Conservation (phyloP, 2,113 vertebrate genomes). For the Trichechus manatus region DNA sequence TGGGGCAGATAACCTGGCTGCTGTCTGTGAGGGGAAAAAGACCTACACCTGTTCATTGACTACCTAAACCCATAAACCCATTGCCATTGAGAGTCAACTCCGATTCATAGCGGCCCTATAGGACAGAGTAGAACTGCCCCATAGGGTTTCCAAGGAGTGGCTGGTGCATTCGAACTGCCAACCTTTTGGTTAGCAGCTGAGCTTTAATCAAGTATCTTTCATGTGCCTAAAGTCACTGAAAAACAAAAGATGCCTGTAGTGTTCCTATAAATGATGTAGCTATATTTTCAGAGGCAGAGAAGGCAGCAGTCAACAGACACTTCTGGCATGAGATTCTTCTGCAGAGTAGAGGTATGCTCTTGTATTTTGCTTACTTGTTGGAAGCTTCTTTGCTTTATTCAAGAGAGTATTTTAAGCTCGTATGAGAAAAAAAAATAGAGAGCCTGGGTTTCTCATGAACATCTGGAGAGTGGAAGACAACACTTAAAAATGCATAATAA, state of each 20-base stretch:
- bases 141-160: too few species aligned
- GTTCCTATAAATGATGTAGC: neutral
- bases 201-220: constrained; percentile 43
- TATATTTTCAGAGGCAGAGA: neutral
- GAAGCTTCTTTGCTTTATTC: constrained; percentile 1
- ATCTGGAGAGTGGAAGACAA: neutral
- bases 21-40: neutral
- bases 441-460: neutral
- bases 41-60: neutral
- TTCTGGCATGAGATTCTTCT: neutral
- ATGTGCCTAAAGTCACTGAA: neutral
- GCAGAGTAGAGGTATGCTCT: neutral
- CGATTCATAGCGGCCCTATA: too few species aligned
- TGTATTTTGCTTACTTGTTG: neutral
- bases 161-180: too few species aligned
- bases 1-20: constrained; percentile 22
- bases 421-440: neutral
- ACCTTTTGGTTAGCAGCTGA: too few species aligned
- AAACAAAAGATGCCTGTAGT: neutral
- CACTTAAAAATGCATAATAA: neutral
- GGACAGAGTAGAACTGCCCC: too few species aligned
- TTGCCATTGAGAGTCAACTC: too few species aligned
- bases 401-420: neutral
- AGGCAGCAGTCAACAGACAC: neutral
- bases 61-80: neutral